phyloP scores from a whole-genome alignment of 2,113 vertebrate species.

The Campylomormyrus tamandua region DNA sequence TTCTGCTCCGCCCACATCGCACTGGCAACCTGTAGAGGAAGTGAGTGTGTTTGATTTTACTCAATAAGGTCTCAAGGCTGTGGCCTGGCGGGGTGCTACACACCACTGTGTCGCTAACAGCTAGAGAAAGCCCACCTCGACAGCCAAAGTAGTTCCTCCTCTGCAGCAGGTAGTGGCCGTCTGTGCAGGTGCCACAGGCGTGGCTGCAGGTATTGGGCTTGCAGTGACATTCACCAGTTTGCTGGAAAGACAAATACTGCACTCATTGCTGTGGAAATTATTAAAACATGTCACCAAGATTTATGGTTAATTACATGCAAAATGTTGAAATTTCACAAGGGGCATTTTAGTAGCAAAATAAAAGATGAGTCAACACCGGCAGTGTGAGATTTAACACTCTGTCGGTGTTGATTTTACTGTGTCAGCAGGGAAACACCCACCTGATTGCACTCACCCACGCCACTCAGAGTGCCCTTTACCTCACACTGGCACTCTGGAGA shows the following conservation, averaged over 20 bases:
- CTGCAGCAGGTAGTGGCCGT: conserved; percentile 74
- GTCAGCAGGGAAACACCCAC: conserved; percentile 50
- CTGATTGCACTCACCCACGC: conserved; percentile 78
- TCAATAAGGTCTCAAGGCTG: neutral
- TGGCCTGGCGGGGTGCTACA: neutral
- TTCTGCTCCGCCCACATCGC: conserved; percentile 75
- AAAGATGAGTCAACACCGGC: neutral
- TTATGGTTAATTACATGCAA: neutral
- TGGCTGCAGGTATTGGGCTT: conserved; percentile 69
- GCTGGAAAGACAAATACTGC: conserved; percentile 46
- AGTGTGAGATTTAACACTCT: neutral
- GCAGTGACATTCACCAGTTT: conserved; percentile 76
- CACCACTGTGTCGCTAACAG: neutral
- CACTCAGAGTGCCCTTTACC: conserved; percentile 74
- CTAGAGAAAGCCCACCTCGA: conserved; percentile 58
- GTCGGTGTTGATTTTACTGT: neutral
- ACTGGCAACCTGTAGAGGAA: conserved; percentile 67
- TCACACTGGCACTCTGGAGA: conserved; percentile 78
- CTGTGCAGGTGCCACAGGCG: conserved; percentile 70
- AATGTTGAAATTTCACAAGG: neutral
- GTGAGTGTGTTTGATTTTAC: neutral
- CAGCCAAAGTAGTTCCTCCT: conserved; percentile 83
- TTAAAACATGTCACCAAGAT: neutral
- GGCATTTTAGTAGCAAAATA: neutral
- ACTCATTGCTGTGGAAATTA: neutral